Evolutionary conservation across 2,797 vertebrate species (phyloP).

Genomic region (Morus bassanus): DNA sequence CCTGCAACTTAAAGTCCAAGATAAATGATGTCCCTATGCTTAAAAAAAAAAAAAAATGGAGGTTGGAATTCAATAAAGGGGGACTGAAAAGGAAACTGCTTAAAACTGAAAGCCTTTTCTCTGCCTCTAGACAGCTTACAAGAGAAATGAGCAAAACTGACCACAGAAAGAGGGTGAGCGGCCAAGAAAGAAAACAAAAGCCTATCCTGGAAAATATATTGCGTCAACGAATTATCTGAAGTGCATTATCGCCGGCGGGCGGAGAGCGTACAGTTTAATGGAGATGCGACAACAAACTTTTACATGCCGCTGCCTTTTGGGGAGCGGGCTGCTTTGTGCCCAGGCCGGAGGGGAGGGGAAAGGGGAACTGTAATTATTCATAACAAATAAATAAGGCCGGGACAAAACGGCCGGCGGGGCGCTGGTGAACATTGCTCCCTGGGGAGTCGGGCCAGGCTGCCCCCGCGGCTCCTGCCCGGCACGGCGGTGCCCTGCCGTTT

Average conservation of each 20-base stretch:
- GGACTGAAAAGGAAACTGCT: constrained; percentile 75
- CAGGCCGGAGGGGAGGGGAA: neutral
- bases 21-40: constrained; percentile 79
- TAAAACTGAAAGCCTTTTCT: constrained; percentile 81
- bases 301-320: neutral
- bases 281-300: constrained; percentile 1
- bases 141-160: constrained; percentile 82
- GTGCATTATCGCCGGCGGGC: neutral
- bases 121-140: constrained; percentile 82
- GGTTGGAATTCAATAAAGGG: constrained; percentile 89
- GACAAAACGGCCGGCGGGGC: fast-evolving
- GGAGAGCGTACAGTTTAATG: constrained; percentile 25
- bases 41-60: constrained; percentile 81
- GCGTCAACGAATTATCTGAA: constrained; percentile 64
- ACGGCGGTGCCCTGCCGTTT: fast-evolving
- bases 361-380: neutral
- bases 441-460: fast-evolving
- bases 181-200: constrained; percentile 77
- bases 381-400: neutral
- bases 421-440: neutral
- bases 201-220: constrained; percentile 52
- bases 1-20: constrained; percentile 74
- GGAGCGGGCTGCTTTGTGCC: neutral
- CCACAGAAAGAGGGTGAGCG: constrained; percentile 52
- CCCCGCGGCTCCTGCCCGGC: fast-evolving